Conservation (phyloP, 64 coral and sea anemone species). For the Stylophora pistillata region DNA sequence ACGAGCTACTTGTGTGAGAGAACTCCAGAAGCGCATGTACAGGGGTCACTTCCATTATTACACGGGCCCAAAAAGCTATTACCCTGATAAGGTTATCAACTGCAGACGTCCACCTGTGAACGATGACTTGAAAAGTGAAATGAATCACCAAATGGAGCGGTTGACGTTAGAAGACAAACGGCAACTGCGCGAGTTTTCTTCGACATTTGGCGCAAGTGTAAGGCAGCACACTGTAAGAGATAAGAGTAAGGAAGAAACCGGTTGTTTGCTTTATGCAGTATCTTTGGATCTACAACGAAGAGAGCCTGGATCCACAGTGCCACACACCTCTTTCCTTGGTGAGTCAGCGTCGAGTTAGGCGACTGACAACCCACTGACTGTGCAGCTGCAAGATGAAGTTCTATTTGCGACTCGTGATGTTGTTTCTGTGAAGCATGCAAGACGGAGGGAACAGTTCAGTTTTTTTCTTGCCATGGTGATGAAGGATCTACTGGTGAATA, state of each 20-base stretch:
- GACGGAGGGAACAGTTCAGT: constrained; percentile 51
- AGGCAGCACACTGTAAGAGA: constrained; percentile 14
- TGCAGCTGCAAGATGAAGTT: constrained; percentile 41
- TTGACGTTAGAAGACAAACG: constrained; percentile 33
- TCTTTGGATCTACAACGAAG: constrained; percentile 45
- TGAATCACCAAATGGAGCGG: constrained; percentile 12
- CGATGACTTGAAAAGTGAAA: background rate
- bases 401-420: constrained; percentile 44
- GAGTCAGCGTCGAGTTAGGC: constrained; percentile 21
- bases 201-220: constrained; percentile 11
- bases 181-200: constrained; percentile 38
- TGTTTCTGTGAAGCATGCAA: constrained; percentile 56
- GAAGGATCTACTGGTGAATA: constrained; percentile 50
- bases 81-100: constrained; percentile 58
- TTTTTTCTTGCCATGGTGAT: constrained; percentile 34
- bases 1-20: constrained; percentile 40
- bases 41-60: constrained; percentile 52
- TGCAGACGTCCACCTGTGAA: constrained; percentile 22
- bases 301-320: constrained; percentile 64
- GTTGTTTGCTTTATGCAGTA: constrained; percentile 61
- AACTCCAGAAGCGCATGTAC: constrained; percentile 43
- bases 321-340: constrained; percentile 52
- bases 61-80: constrained; percentile 64
- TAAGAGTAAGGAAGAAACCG: constrained; percentile 48
- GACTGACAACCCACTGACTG: constrained; percentile 10